These are phyloP conservation scores for Endotricha flammealis DNA, from an alignment of 2,888 invertebrate species.

Conservation along the genomic window DNA sequence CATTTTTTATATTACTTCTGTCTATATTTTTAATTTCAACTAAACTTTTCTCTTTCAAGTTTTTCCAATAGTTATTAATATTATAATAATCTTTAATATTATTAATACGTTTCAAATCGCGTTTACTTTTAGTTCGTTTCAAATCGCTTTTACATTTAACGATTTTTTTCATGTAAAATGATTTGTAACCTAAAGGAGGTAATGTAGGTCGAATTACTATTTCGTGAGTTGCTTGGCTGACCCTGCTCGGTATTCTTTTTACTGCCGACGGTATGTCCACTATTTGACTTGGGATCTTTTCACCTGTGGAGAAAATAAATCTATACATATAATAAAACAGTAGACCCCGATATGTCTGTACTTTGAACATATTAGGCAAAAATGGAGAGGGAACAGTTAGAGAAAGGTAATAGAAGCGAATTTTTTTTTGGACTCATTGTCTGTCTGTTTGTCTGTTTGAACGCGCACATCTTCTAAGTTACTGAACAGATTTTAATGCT, in stretches of 20 bases:
- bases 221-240: slow-evolving; percentile 81
- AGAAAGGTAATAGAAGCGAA: too few species aligned
- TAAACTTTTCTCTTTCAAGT: slow-evolving; percentile 24
- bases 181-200: slow-evolving; percentile 82
- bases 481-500: too few species aligned
- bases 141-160: too few species aligned
- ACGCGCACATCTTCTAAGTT: too few species aligned
- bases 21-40: slow-evolving; percentile 32
- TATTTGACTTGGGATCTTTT: slow-evolving; percentile 79
- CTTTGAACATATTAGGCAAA: too few species aligned
- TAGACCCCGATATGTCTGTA: too few species aligned
- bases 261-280: slow-evolving; percentile 80
- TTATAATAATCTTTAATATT: slow-evolving; percentile 25
- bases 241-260: slow-evolving; percentile 76
- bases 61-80: slow-evolving; percentile 34
- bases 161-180: slow-evolving; percentile 74
- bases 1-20: too few species aligned
- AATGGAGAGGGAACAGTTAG: too few species aligned
- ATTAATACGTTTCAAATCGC: slow-evolving; percentile 2
- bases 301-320: slow-evolving; percentile 52
- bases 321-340: too few species aligned
- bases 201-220: slow-evolving; percentile 83
- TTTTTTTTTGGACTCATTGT: too few species aligned
- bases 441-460: too few species aligned
- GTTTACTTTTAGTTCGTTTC: slow-evolving; percentile 29